A percentile compares a stretch with the other conserved stretches of the same genome.
Conservation (phyloP, 2,888 invertebrate genomes). For the Drosophila robusta region DNA sequence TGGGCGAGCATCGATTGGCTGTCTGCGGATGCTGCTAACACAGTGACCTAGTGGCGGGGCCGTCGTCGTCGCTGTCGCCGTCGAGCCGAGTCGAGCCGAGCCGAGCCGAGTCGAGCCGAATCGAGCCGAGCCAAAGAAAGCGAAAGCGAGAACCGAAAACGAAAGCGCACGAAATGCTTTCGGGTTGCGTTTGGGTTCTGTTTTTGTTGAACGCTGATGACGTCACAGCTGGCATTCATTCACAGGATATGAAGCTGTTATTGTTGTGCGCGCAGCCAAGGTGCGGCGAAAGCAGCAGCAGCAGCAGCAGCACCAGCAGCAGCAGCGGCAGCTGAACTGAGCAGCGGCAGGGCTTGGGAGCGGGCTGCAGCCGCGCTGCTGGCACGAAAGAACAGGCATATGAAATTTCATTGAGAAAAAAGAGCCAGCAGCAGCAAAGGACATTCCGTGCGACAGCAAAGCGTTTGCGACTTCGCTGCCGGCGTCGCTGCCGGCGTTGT, state of each 20-base stretch:
- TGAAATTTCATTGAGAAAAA: constrained; percentile 71
- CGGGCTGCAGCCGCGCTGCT: neutral
- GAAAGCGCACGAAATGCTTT: constrained; percentile 4
- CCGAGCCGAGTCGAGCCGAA: constrained; percentile 3
- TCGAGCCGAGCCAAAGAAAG: constrained; percentile 25
- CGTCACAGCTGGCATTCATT: constrained; percentile 84
- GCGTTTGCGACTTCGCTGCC: constrained; percentile 25
- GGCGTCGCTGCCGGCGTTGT: constrained; percentile 45
- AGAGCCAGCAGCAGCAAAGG: constrained; percentile 53
- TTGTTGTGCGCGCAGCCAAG: constrained; percentile 29
- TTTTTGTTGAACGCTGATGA: constrained; percentile 54
- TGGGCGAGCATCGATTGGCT: constrained; percentile 37
- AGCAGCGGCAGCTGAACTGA: neutral
- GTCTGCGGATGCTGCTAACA: constrained; percentile 80
- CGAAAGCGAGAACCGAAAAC: constrained; percentile 15
- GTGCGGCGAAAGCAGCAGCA: constrained; percentile 19
- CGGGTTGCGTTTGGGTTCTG: neutral
- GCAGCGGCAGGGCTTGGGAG: neutral
- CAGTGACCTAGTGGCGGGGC: constrained; percentile 83
- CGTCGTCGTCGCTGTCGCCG: constrained; percentile 16
- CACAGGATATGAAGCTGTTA: constrained; percentile 73
- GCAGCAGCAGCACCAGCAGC: neutral
- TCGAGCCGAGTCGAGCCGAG: constrained; percentile 13
- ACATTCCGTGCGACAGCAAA: constrained; percentile 53
- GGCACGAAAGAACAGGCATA: constrained; percentile 29